Evolutionary conservation across 1,140 invertebrate genomes (phyloP).

Genomic region (Paraescarpia echinospica): DNA sequence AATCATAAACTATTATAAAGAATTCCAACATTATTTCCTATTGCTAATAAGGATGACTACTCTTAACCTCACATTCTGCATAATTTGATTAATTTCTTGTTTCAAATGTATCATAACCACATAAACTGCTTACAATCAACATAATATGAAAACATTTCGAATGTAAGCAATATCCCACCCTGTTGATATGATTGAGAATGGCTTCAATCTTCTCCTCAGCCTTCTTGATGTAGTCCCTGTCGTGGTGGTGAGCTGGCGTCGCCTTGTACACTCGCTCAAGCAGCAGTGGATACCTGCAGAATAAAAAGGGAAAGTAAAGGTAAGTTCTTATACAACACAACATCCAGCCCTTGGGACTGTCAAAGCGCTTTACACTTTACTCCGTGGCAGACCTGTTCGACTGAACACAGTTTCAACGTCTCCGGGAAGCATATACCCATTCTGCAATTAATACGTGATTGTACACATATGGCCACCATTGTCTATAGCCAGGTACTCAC

Average conservation of each 20-base stretch:
- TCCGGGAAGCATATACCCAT: too few relatives aligned
- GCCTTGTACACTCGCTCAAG: conserved; percentile 87
- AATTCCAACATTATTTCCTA: not conserved
- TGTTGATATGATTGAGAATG: conserved; percentile 91
- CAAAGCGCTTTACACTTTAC: too few relatives aligned
- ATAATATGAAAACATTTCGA: not conserved
- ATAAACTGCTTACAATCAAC: not conserved
- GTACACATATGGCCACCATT: too few relatives aligned
- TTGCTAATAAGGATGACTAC: not conserved
- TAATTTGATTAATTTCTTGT: not conserved
- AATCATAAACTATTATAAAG: not conserved
- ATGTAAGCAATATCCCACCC: conserved; percentile 40
- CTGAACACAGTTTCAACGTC: too few relatives aligned
- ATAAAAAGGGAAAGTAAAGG: too few relatives aligned
- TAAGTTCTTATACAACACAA: too few relatives aligned
- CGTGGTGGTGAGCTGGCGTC: conserved; percentile 78
- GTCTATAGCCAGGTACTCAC: too few relatives aligned
- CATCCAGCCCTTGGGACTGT: too few relatives aligned
- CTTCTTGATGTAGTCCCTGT: conserved; percentile 71
- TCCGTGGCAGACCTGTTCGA: too few relatives aligned
- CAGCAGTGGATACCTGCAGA: conserved; percentile 90
- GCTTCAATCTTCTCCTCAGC: conserved; percentile 90
- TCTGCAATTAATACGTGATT: too few relatives aligned
- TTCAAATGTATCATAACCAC: not conserved
- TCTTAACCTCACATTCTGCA: too few relatives aligned